Conservation (phyloP, 2,888 invertebrate genomes). For the Minunthozetes semirufus region DNA sequence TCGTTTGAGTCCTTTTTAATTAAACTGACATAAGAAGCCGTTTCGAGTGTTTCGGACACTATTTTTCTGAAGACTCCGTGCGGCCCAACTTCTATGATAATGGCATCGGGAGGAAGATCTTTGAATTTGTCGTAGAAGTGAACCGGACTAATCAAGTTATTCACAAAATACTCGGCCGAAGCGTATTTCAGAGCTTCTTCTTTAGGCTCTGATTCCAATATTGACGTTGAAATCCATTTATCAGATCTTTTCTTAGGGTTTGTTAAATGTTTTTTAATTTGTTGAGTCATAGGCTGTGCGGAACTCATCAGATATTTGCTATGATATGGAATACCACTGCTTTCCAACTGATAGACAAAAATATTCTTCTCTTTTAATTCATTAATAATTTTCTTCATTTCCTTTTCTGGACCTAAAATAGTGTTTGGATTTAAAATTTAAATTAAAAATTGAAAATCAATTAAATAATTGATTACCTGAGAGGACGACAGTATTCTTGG, state of each 20-base stretch:
- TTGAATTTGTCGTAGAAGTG: slow-evolving; percentile 79
- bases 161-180: slow-evolving; percentile 87
- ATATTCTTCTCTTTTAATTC: slow-evolving; percentile 1
- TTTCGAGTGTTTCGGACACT: not conserved
- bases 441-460: not conserved
- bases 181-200: slow-evolving; percentile 69
- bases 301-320: not conserved
- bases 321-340: slow-evolving; percentile 15
- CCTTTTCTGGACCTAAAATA: no score
- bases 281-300: slow-evolving; percentile 50
- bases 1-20: slow-evolving; percentile 68
- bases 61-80: slow-evolving; percentile 60
- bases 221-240: slow-evolving; percentile 86
- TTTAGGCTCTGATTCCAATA: slow-evolving; percentile 66
- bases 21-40: slow-evolving; percentile 63
- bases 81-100: slow-evolving; percentile 87
- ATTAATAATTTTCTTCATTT: no score
- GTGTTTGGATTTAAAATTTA: no score
- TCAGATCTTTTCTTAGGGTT: slow-evolving; percentile 67
- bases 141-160: slow-evolving; percentile 87
- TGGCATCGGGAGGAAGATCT: slow-evolving; percentile 75
- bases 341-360: slow-evolving; percentile 30
- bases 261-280: slow-evolving; percentile 60
- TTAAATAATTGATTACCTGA: slow-evolving; percentile 46
- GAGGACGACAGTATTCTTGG: slow-evolving; percentile 53